Conservation (phyloP, 2,888 invertebrate genomes). For the Platycheirus albimanus region DNA sequence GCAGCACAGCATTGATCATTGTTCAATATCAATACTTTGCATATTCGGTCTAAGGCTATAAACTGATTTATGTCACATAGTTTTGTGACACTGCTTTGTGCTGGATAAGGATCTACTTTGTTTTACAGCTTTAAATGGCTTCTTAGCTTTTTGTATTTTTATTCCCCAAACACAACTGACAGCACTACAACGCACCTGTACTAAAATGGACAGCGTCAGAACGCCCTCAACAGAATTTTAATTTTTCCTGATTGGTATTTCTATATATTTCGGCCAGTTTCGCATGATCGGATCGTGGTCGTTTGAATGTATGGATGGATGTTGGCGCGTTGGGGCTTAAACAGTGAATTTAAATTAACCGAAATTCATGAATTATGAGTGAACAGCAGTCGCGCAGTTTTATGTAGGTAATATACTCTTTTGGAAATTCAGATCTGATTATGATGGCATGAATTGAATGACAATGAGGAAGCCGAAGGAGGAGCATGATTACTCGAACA, state of each 20-base stretch:
- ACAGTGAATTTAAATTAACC: conserved; percentile 65
- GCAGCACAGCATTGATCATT: conserved; percentile 43
- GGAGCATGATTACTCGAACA: conserved; percentile 23
- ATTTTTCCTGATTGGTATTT: conserved; percentile 45
- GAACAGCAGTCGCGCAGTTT: conserved; percentile 52
- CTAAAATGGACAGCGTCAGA: conserved; percentile 55
- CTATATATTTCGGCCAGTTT: conserved; percentile 30
- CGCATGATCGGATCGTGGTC: conserved; percentile 20
- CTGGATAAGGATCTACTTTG: conserved; percentile 60
- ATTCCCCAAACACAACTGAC: conserved; percentile 42
- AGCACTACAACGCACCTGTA: conserved; percentile 63
- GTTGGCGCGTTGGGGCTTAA: conserved; percentile 16
- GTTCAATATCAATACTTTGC: conserved; percentile 67
- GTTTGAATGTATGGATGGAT: not conserved
- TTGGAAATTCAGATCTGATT: conserved; percentile 74
- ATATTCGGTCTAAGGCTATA: conserved; percentile 43
- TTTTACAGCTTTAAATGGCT: conserved; percentile 52
- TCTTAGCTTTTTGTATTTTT: conserved; percentile 43
- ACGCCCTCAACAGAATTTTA: conserved; percentile 67
- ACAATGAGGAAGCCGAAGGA: conserved; percentile 52
- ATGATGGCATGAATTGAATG: conserved; percentile 59
- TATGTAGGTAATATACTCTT: conserved; percentile 66
- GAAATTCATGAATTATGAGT: conserved; percentile 72
- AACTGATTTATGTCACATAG: conserved; percentile 53
- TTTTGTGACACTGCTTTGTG: conserved; percentile 45